Conservation (phyloP, 2,888 invertebrate genomes). For the Melieria omissa region DNA sequence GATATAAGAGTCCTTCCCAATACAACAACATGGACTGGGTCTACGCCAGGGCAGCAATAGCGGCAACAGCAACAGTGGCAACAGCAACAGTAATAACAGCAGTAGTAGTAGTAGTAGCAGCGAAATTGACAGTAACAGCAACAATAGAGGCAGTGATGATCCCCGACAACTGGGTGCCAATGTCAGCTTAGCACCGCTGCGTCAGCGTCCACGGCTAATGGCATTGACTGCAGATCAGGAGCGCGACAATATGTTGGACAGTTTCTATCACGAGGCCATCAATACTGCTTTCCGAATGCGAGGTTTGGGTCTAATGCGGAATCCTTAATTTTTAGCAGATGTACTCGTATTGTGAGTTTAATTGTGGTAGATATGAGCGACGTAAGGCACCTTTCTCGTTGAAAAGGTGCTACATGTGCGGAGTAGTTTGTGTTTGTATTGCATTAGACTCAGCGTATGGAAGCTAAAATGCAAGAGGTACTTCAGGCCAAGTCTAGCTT, state of each 20-base stretch:
- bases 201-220: constrained; percentile 33
- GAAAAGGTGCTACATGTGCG: constrained; percentile 19
- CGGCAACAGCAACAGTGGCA: background rate
- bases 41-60: background rate
- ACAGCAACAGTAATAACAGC: background rate
- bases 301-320: constrained; percentile 38
- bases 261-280: constrained; percentile 45
- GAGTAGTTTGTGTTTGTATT: constrained; percentile 19
- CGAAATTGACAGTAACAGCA: background rate
- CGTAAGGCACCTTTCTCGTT: too few species aligned
- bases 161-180: constrained; percentile 14
- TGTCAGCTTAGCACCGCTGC: constrained; percentile 35
- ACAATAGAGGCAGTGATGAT: constrained; percentile 20
- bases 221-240: constrained; percentile 15
- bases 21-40: constrained; percentile 48
- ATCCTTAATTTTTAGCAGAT: constrained; percentile 14
- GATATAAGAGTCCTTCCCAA: too few species aligned
- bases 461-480: too few species aligned
- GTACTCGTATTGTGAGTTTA: background rate
- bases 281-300: constrained; percentile 42
- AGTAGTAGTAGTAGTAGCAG: constrained; percentile 2
- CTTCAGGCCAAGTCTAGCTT: too few species aligned
- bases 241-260: constrained; percentile 26
- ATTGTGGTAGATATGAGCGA: background rate
- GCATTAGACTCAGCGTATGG: background rate